phyloP scores from a whole-genome alignment of 2,888 invertebrate species.

The Amphipyra tragopoginis region DNA sequence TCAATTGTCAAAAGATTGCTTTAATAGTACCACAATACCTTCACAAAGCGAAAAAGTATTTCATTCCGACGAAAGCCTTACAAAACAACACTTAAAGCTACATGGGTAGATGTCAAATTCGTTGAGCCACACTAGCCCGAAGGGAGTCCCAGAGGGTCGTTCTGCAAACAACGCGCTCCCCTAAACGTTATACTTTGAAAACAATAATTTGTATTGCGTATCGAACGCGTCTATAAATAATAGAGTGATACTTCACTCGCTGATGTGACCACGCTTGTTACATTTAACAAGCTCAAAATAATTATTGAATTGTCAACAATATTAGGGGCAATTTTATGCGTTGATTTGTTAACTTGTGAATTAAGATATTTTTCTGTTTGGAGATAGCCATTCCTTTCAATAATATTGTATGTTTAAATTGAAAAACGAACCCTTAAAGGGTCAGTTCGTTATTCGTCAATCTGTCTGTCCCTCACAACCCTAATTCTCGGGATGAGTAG shows the following conservation, averaged over 20 bases:
- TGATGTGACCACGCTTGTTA: constrained; percentile 71
- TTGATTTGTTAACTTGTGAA: constrained; percentile 19
- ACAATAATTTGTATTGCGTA: constrained; percentile 90
- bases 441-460: too few relatives aligned
- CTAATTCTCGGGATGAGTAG: too few relatives aligned
- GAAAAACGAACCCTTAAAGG: too few relatives aligned
- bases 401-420: too few relatives aligned
- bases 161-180: constrained; percentile 88
- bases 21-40: constrained; percentile 80
- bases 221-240: constrained; percentile 90
- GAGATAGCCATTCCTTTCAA: background rate
- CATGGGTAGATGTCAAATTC: constrained; percentile 75
- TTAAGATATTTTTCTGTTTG: background rate
- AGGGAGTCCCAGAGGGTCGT: constrained; percentile 83
- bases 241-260: constrained; percentile 87
- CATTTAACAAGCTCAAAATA: constrained; percentile 69
- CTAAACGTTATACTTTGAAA: constrained; percentile 90
- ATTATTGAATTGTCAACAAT: constrained; percentile 56
- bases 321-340: constrained; percentile 21
- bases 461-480: too few relatives aligned
- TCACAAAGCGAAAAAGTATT: constrained; percentile 78
- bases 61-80: constrained; percentile 60
- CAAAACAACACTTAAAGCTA: constrained; percentile 75
- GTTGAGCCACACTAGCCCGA: constrained; percentile 58
- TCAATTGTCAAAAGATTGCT: constrained; percentile 89